Evolutionary conservation across 2,797 vertebrate species (phyloP).

Genomic region (Poecilia gillii): DNA sequence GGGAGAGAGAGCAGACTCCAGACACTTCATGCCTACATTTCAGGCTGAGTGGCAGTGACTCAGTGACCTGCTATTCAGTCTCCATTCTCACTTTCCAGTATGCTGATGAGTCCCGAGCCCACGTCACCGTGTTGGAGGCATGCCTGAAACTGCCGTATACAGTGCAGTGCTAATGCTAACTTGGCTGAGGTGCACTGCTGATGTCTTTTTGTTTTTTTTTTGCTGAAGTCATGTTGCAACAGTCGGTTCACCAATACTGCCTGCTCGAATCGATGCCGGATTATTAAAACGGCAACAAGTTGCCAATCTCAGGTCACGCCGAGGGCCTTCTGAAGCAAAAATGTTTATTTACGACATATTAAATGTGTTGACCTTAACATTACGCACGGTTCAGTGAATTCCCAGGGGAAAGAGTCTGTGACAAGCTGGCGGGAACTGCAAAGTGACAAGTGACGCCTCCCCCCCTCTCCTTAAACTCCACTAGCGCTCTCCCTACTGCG

Average conservation of each 20-base stretch:
- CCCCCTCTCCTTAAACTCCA: constrained; percentile 48
- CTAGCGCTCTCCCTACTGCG: constrained; percentile 65
- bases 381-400: constrained; percentile 63
- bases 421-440: constrained; percentile 71
- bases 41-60: constrained; percentile 71
- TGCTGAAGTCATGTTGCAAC: constrained; percentile 33
- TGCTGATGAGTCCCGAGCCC: constrained; percentile 65
- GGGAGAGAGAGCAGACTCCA: constrained; percentile 45
- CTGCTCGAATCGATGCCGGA: not conserved
- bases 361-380: constrained; percentile 60
- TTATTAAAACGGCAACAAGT: constrained; percentile 5
- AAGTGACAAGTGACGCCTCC: constrained; percentile 75
- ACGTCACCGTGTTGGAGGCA: constrained; percentile 71
- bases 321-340: constrained; percentile 9
- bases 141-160: constrained; percentile 62
- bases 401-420: constrained; percentile 70
- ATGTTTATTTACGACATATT: constrained; percentile 29
- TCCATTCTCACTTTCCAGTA: constrained; percentile 75
- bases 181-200: constrained; percentile 32
- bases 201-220: constrained; percentile 25
- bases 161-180: constrained; percentile 59
- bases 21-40: constrained; percentile 61
- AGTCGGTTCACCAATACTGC: constrained; percentile 2
- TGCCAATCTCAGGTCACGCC: not conserved
- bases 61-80: constrained; percentile 70